These are phyloP conservation scores for Leptinotarsa undecemlineata DNA, from an alignment of 1,140 invertebrate genomes.

Conservation along the genomic window DNA sequence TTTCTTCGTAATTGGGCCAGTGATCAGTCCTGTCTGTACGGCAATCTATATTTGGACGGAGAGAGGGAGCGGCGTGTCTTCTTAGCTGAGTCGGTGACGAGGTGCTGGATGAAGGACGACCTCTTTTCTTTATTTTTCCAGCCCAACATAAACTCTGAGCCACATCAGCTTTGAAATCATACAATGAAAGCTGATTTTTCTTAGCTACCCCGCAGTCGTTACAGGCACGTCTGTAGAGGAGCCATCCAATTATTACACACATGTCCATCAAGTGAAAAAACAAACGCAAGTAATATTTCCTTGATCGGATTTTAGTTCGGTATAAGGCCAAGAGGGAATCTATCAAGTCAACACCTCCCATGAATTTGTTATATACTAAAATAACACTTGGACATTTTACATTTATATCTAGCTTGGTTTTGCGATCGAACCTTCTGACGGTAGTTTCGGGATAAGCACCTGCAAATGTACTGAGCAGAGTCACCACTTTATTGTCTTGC, in stretches of 20 bases:
- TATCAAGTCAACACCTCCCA: constrained; percentile 45
- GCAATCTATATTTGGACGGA: constrained; percentile 1
- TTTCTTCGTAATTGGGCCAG: not conserved
- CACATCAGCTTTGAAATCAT: not conserved
- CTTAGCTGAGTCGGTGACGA: not conserved
- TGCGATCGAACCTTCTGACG: not conserved
- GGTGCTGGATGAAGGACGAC: not conserved
- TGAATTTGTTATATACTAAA: constrained; percentile 47
- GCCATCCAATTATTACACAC: constrained; percentile 30
- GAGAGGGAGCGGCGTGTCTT: not conserved
- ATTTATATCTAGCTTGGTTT: not conserved
- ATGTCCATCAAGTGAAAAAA: constrained; percentile 40
- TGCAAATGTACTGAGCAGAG: constrained; percentile 45
- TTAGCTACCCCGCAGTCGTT: not conserved
- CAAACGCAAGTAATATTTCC: constrained; percentile 43
- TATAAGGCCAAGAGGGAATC: constrained; percentile 35
- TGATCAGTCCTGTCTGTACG: not conserved
- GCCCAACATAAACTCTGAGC: not conserved
- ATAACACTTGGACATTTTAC: constrained; percentile 40
- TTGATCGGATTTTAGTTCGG: constrained; percentile 35
- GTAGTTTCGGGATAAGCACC: constrained; percentile 12
- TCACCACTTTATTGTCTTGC: constrained; percentile 48
- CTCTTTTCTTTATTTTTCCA: constrained; percentile 2
- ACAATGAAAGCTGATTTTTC: not conserved
- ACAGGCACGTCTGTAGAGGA: not conserved